Conservation (phyloP, 2,797 vertebrate species). For the Falco cherrug region DNA sequence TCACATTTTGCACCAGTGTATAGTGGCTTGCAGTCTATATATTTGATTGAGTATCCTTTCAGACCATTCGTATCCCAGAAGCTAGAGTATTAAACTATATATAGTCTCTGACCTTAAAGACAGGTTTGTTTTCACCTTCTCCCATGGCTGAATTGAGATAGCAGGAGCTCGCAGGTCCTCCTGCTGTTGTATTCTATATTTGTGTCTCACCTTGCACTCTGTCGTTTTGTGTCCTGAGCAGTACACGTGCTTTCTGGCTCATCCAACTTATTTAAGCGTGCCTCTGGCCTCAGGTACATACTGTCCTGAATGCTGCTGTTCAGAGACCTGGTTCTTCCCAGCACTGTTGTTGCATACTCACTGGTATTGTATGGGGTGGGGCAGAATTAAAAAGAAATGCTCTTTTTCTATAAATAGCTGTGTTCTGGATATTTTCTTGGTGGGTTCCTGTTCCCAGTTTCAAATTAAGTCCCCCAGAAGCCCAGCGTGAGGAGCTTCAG, state of each 20-base stretch:
- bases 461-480: not conserved
- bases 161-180: not conserved
- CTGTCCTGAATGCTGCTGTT: not conserved
- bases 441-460: not conserved
- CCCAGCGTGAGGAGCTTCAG: not conserved
- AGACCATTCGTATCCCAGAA: conserved; percentile 34
- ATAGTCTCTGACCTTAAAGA: conserved; percentile 47
- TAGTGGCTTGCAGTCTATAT: conserved; percentile 21
- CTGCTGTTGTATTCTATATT: not conserved
- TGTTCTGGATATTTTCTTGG: not conserved
- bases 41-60: conserved; percentile 20
- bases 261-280: not conserved
- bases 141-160: not conserved
- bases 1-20: not conserved
- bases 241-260: not conserved
- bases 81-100: conserved; percentile 34
- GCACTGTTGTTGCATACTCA: not conserved
- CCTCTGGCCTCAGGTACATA: not conserved
- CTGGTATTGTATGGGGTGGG: not conserved
- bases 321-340: not conserved
- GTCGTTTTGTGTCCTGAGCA: not conserved
- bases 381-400: not conserved
- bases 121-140: conserved; percentile 46
- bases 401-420: not conserved
- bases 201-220: not conserved